Evolutionary conservation across 1,140 invertebrate genomes (phyloP).

Genomic region (Sitophilus oryzae): DNA sequence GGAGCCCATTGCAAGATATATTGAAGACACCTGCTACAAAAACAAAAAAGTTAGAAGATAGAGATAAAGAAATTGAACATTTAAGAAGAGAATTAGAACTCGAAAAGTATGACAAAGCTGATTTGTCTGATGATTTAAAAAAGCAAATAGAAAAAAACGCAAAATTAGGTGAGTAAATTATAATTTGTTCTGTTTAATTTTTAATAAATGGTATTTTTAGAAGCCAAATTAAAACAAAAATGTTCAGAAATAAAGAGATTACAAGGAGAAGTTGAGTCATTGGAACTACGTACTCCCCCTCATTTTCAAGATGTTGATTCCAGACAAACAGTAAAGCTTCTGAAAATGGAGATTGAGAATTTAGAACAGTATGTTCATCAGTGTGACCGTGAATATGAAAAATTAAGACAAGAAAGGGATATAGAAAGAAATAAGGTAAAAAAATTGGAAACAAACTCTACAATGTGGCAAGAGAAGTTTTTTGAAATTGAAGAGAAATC

Average conservation of each 20-base stretch:
- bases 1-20: conserved; percentile 36
- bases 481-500: conserved; percentile 28
- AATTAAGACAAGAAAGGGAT: conserved; percentile 31
- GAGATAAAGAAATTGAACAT: conserved; percentile 32
- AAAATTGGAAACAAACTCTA: conserved; percentile 22
- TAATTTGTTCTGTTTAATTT: neutral
- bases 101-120: conserved; percentile 36
- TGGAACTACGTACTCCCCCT: conserved; percentile 29
- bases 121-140: conserved; percentile 34
- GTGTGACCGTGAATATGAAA: conserved; percentile 32
- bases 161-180: conserved; percentile 30
- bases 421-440: conserved; percentile 24
- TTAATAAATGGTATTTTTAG: conserved; percentile 17
- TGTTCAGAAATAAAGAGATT: conserved; percentile 28
- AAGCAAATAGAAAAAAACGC: conserved; percentile 30
- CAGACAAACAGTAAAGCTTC: conserved; percentile 24
- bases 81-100: conserved; percentile 32
- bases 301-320: conserved; percentile 26
- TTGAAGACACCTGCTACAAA: conserved; percentile 35
- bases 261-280: conserved; percentile 26
- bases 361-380: conserved; percentile 36
- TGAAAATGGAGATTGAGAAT: conserved; percentile 30
- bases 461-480: conserved; percentile 31
- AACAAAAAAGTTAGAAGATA: conserved; percentile 26
- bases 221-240: conserved; percentile 30